Evolutionary conservation across 2,888 invertebrate species (phyloP).

Genomic region (Yponomeuta evonymella): DNA sequence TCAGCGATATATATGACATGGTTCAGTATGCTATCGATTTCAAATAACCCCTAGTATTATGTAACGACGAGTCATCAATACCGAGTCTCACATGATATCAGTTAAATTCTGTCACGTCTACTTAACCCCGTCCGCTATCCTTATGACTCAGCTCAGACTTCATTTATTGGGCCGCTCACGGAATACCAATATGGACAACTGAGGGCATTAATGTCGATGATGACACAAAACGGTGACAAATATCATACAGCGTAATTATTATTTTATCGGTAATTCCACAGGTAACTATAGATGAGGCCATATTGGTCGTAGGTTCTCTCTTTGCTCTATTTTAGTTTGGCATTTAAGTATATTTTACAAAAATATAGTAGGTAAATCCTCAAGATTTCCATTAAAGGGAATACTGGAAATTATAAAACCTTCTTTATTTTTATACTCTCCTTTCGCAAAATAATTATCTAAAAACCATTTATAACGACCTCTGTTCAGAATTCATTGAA

Average conservation of each 20-base stretch:
- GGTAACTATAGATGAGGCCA: too few relatives aligned
- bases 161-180: slow-evolving; percentile 21
- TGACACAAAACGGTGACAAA: background rate
- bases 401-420: too few relatives aligned
- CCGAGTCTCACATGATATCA: slow-evolving; percentile 14
- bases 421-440: too few relatives aligned
- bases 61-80: background rate
- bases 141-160: slow-evolving; percentile 21
- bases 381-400: too few relatives aligned
- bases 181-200: slow-evolving; percentile 29
- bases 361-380: too few relatives aligned
- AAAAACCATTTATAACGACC: background rate
- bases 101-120: slow-evolving; percentile 26
- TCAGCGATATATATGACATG: background rate
- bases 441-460: too few relatives aligned
- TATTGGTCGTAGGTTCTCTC: too few relatives aligned
- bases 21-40: slow-evolving; percentile 5
- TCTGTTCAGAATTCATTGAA: background rate
- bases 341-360: too few relatives aligned
- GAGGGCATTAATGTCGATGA: background rate
- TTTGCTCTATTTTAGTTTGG: too few relatives aligned
- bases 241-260: background rate
- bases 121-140: background rate
- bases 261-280: too few relatives aligned
- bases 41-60: background rate